Evolutionary conservation across 2,888 invertebrate genomes (phyloP).

Genomic region (Podabrus alpinus): DNA sequence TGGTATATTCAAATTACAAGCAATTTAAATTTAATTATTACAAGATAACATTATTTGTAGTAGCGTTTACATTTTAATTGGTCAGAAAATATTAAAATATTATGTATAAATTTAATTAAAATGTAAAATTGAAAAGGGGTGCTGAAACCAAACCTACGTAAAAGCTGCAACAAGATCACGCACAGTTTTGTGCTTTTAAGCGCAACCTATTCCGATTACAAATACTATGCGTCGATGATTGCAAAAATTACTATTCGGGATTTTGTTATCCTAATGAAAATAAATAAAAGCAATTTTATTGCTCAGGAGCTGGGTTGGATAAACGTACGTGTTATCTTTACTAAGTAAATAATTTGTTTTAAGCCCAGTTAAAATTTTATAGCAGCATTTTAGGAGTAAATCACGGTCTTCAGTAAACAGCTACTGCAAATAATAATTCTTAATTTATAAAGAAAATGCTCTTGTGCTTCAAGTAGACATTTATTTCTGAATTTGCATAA

Average conservation of each 20-base stretch:
- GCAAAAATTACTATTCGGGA: conserved; percentile 30
- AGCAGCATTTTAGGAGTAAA: background rate
- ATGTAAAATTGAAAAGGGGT: background rate
- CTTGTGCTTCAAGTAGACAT: background rate
- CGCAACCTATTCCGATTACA: conserved; percentile 17
- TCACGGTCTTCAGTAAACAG: background rate
- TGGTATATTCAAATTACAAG: background rate
- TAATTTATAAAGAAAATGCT: background rate
- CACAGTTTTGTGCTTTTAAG: conserved; percentile 10
- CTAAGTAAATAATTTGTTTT: conserved; percentile 28
- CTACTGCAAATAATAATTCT: background rate
- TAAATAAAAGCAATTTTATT: conserved; percentile 37
- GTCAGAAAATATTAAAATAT: conserved; percentile 9
- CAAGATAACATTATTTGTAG: background rate
- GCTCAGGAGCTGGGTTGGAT: conserved; percentile 27
- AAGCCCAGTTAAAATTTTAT: background rate
- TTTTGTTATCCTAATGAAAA: conserved; percentile 35
- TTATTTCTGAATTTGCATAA: background rate
- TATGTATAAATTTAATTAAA: conserved; percentile 26
- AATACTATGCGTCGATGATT: conserved; percentile 32
- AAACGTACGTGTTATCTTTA: conserved; percentile 33
- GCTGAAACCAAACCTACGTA: background rate
- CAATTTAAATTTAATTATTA: background rate
- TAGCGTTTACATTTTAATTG: background rate
- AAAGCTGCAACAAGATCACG: conserved; percentile 16